Evolutionary conservation across 2,113 vertebrate genomes (phyloP).

Genomic region (Periophthalmodon schlosseri): DNA sequence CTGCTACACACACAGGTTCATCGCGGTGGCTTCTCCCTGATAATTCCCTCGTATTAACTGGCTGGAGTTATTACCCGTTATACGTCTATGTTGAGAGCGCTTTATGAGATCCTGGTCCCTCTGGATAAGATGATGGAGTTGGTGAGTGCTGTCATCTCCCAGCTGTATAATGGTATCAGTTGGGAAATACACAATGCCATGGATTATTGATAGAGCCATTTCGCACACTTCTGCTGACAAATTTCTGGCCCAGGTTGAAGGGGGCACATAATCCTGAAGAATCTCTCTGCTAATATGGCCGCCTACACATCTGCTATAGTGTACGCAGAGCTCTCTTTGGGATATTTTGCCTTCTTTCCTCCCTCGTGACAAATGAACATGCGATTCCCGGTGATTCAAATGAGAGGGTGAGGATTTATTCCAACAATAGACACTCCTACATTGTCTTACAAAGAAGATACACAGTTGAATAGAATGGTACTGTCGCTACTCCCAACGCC

Average conservation of each 20-base stretch:
- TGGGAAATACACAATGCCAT: conserved; percentile 88
- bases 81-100: conserved; percentile 88
- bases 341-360: conserved; percentile 59
- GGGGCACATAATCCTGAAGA: conserved; percentile 84
- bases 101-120: conserved; percentile 95
- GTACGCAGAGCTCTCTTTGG: conserved; percentile 59
- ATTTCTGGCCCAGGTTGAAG: conserved; percentile 83
- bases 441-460: conserved; percentile 42
- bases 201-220: conserved; percentile 94
- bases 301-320: conserved; percentile 46
- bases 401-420: conserved; percentile 67
- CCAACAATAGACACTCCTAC: conserved; percentile 64
- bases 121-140: conserved; percentile 87
- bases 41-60: conserved; percentile 82
- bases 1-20: conserved; percentile 68
- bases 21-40: conserved; percentile 69
- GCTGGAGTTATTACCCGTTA: conserved; percentile 89
- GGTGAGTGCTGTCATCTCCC: conserved; percentile 86
- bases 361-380: conserved; percentile 60
- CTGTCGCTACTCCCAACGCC: conserved; percentile 29
- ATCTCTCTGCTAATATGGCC: conserved; percentile 80
- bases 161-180: conserved; percentile 85
- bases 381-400: conserved; percentile 53
- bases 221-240: conserved; percentile 88
- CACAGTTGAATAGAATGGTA: conserved; percentile 15